Conservation (phyloP, 53 echinoderm and acorn worm genomes). For the Echinometra lucunter region DNA sequence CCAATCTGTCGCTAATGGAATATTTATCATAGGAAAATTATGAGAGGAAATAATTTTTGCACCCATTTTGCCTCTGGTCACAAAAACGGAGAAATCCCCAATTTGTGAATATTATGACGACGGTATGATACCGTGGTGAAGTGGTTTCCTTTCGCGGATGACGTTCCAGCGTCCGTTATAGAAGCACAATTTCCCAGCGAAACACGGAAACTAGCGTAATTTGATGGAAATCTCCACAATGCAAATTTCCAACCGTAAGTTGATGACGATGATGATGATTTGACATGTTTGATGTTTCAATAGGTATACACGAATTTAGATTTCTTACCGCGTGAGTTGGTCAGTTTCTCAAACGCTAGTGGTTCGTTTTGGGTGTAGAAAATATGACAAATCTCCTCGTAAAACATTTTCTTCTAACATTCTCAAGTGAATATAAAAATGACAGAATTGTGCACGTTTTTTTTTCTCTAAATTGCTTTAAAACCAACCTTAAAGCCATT, state of each 20-base stretch:
- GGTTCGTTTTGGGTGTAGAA: too few relatives aligned
- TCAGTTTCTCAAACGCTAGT: too few relatives aligned
- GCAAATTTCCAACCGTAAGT: background rate
- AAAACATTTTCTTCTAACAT: too few relatives aligned
- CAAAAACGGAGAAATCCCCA: background rate
- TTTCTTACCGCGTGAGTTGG: too few relatives aligned
- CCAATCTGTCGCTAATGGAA: slow-evolving; percentile 30
- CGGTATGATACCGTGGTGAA: background rate
- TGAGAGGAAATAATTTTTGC: slow-evolving; percentile 8
- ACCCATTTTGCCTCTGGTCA: slow-evolving; percentile 27
- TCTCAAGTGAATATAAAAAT: too few relatives aligned
- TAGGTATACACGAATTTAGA: too few relatives aligned
- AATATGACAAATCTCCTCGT: too few relatives aligned
- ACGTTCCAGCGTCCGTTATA: background rate
- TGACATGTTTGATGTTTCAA: too few relatives aligned
- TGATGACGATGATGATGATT: background rate
- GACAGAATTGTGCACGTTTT: too few relatives aligned
- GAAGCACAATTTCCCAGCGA: too few relatives aligned
- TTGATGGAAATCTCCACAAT: background rate
- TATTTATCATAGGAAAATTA: slow-evolving; percentile 38
- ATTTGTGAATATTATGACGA: background rate
- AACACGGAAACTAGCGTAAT: background rate
- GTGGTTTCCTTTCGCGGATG: background rate
- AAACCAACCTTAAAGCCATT: too few relatives aligned
- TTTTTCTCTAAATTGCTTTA: too few relatives aligned